Evolutionary conservation across 2,888 invertebrate genomes (phyloP).

Genomic region (Melinopterus prodromus): DNA sequence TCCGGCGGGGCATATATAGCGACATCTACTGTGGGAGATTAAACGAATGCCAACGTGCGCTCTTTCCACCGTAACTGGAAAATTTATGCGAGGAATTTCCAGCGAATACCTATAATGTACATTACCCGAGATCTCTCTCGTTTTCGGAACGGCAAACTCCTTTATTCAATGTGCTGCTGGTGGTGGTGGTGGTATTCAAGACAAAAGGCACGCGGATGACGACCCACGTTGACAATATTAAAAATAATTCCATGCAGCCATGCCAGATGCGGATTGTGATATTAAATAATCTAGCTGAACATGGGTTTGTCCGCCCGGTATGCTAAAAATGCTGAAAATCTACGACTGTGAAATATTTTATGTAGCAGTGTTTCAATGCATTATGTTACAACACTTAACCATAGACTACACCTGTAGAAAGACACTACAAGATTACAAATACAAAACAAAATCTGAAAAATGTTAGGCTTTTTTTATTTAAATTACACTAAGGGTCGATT

Average conservation of each 20-base stretch:
- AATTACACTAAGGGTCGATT: no score
- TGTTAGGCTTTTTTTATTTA: no score
- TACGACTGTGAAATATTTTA: no score
- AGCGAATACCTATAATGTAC: not conserved
- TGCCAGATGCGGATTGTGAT: not conserved
- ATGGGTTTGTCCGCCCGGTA: not conserved
- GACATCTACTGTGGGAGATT: not conserved
- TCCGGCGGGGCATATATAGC: not conserved
- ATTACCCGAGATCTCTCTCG: not conserved
- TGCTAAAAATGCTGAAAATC: no score
- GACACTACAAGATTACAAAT: no score
- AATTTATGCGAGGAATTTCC: conserved; percentile 4
- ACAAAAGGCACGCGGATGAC: not conserved
- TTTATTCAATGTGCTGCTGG: not conserved
- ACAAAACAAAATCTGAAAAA: no score
- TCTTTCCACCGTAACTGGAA: not conserved
- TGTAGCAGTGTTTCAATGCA: no score
- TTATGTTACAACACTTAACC: no score
- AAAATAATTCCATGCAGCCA: not conserved
- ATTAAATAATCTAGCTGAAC: not conserved
- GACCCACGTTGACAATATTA: not conserved
- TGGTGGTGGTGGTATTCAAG: not conserved
- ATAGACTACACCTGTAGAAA: no score
- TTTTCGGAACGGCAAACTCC: not conserved
- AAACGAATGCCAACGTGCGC: not conserved